A percentile compares a stretch with the other conserved stretches of the same genome.
phyloP scores from a whole-genome alignment of 64 coral and sea anemone genomes.

The Actinia tenebrosa region DNA sequence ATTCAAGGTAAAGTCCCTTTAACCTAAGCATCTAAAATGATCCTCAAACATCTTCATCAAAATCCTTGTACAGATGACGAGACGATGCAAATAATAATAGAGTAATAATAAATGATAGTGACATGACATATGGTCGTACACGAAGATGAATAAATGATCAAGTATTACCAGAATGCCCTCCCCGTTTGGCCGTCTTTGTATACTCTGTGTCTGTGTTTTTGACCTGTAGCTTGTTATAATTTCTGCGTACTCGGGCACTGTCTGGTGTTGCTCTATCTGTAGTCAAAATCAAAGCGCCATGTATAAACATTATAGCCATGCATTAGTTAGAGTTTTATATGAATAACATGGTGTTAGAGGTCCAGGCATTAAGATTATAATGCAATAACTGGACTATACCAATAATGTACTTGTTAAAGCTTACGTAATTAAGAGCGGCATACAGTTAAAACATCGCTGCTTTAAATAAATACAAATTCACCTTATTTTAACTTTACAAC shows the following conservation, averaged over 20 bases:
- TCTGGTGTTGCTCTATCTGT: conserved; percentile 15
- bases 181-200: conserved; percentile 50
- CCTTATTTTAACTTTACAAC: too few relatives aligned
- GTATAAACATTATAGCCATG: neutral
- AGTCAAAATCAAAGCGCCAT: conserved; percentile 8
- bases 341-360: neutral
- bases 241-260: conserved; percentile 26
- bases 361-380: too few relatives aligned
- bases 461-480: too few relatives aligned
- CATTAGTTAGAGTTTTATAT: neutral
- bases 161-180: conserved; percentile 41
- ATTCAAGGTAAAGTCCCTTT: too few relatives aligned
- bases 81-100: neutral
- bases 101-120: neutral
- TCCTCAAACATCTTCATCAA: too few relatives aligned
- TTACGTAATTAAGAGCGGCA: too few relatives aligned
- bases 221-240: conserved; percentile 14
- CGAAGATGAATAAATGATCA: neutral
- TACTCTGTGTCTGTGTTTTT: conserved; percentile 34
- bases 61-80: too few relatives aligned
- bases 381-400: too few relatives aligned
- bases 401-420: too few relatives aligned
- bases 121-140: neutral
- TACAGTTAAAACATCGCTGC: too few relatives aligned
- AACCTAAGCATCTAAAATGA: too few relatives aligned